Evolutionary conservation across 1,140 invertebrate species (phyloP).

Genomic region (Eubasilissa regina): DNA sequence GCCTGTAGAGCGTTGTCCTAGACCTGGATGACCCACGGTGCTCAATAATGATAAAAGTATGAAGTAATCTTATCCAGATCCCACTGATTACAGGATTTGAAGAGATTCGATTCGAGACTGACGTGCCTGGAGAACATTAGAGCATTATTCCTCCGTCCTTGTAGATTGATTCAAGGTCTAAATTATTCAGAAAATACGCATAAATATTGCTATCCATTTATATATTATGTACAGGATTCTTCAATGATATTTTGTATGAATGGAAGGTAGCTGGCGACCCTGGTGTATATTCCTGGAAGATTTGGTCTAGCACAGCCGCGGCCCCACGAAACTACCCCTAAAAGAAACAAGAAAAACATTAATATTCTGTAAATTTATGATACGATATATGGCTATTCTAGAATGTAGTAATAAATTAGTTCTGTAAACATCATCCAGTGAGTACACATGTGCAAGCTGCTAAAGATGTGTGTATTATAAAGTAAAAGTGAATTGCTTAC

Average conservation of each 20-base stretch:
- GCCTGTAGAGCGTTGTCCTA: no score
- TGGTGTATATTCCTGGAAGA: slow-evolving; percentile 81
- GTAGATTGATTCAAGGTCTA: not conserved
- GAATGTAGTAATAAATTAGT: no score
- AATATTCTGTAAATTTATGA: not conserved
- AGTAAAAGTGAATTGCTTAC: slow-evolving; percentile 59
- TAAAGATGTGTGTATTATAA: no score
- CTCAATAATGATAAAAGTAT: no score
- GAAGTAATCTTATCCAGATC: no score
- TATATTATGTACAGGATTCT: slow-evolving; percentile 32
- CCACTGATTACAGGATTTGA: no score
- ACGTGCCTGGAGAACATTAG: no score
- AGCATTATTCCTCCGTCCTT: not conserved
- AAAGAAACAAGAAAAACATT: slow-evolving; percentile 22
- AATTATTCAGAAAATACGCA: not conserved
- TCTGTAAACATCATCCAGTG: no score
- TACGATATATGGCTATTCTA: no score
- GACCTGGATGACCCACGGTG: no score
- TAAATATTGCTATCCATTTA: not conserved
- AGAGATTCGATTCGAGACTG: no score
- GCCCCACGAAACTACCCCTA: slow-evolving; percentile 79
- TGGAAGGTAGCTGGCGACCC: slow-evolving; percentile 74
- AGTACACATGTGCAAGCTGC: no score
- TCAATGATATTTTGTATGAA: slow-evolving; percentile 49
- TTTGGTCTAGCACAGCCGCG: slow-evolving; percentile 78